Percentiles rank a stretch among this genome's conserved stretches.
Conservation (phyloP, 2,797 vertebrate species). For the Chelon labrosus region DNA sequence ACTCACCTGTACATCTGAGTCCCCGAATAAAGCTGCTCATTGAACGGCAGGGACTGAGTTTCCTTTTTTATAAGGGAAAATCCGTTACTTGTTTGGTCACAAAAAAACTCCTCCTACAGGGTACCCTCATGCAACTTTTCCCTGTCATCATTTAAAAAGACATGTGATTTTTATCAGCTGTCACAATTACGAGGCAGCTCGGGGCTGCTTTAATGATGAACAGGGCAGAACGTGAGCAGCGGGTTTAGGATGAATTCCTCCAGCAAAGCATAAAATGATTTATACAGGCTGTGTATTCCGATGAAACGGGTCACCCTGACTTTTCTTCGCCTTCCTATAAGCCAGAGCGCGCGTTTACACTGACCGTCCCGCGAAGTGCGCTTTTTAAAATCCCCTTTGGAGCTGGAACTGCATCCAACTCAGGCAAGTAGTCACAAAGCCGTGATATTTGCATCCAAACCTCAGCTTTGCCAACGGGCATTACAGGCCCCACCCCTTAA, state of each 20-base stretch:
- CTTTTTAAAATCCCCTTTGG: constrained; percentile 81
- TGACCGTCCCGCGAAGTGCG: constrained; percentile 74
- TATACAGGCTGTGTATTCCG: constrained; percentile 18
- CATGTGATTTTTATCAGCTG: constrained; percentile 49
- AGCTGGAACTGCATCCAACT: constrained; percentile 82
- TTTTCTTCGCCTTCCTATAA: constrained; percentile 36
- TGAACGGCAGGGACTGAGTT: constrained; percentile 62
- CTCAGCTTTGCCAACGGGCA: constrained; percentile 82
- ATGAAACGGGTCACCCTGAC: constrained; percentile 20
- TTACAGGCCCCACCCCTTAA: constrained; percentile 85
- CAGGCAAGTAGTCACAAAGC: constrained; percentile 66
- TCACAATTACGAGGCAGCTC: constrained; percentile 40
- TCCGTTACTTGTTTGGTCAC: constrained; percentile 75
- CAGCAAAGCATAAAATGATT: constrained; percentile 20
- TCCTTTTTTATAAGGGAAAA: constrained; percentile 79
- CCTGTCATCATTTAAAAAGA: constrained; percentile 70
- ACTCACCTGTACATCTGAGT: constrained; percentile 67
- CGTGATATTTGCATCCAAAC: constrained; percentile 84
- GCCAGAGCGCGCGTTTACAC: constrained; percentile 51
- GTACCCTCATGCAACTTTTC: constrained; percentile 67
- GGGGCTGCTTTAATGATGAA: constrained; percentile 29
- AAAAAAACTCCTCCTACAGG: constrained; percentile 79
- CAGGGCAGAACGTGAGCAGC: constrained; percentile 16
- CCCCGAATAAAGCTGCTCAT: constrained; percentile 50
- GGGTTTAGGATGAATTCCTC: constrained; percentile 18